phyloP scores from a whole-genome alignment of 2,113 vertebrate genomes.

The Atlantisia rogersi region DNA sequence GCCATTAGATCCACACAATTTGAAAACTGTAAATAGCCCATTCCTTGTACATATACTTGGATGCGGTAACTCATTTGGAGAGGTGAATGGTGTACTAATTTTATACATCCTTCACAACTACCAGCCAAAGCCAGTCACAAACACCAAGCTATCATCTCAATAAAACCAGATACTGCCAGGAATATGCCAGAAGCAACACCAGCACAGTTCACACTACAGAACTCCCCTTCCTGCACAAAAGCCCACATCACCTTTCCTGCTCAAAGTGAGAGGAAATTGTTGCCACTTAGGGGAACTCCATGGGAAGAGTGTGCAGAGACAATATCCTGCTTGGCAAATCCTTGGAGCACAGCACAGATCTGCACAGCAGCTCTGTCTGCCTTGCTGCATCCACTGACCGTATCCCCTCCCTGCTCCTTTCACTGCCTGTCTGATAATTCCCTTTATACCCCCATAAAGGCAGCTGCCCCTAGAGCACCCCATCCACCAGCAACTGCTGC shows the following conservation, averaged over 20 bases:
- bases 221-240: not conserved
- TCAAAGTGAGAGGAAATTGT: not conserved
- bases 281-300: not conserved
- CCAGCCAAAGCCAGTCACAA: not conserved
- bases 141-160: fast-evolving
- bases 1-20: not conserved
- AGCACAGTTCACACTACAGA: not conserved
- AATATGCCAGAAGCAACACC: not conserved
- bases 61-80: not conserved
- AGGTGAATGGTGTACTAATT: not conserved
- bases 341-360: not conserved
- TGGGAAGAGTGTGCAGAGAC: not conserved
- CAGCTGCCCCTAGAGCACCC: not conserved
- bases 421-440: not conserved
- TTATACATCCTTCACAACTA: not conserved
- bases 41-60: fast-evolving
- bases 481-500: not conserved
- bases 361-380: not conserved
- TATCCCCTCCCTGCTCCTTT: not conserved
- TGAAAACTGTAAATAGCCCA: not conserved
- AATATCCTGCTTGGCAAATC: not conserved
- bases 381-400: not conserved
- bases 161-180: not conserved
- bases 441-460: not conserved
- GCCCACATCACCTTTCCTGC: not conserved